Base-by-base conservation (phyloP, 35 echinoderm and acorn worm genomes). In the Diadema setosum region DNA sequence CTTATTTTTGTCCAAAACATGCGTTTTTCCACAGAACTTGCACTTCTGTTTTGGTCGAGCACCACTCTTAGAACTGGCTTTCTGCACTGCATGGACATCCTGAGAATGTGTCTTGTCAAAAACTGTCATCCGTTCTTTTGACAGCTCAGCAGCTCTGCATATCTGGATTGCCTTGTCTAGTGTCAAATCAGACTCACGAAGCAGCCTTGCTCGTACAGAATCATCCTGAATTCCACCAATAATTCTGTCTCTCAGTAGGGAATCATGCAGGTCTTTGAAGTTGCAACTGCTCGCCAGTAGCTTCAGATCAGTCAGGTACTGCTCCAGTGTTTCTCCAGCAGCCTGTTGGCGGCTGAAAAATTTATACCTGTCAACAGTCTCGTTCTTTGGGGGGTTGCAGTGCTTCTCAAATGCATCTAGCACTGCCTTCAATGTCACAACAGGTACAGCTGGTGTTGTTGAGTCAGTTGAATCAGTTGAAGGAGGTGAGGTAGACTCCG, bases 191-290 rank as follows among this genome's bases (percentile, higher is more conserved):
- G 12, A 39, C 58, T 89, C 70, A 58, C 83, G 45, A 5, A 94
- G 45, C 46, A 89, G 80, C 30, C 86, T 23, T 35, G 84, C 80
- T 46, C 91, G 17, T 16, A 94, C 3, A 34, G 5, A 25, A 23
- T 82, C 35, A 33, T 85, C 48, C 35, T 25, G n/a, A 46, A 94
- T 84, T 24, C 80, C 86, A 45, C 80, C 75, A 2, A 84, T 49
- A 6, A 94, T 84, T 43, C 86, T 3, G 57, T 89, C 91, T 39
- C 91, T 15, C 5, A 93, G 61, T 15, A 89, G 45, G 21, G 75
- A 65, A 65, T 85, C 82, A 16, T 32, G 52, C 36, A 90, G 45
- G 15, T 43, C 30, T 2, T 60, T 46, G 40, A 93, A 93, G 16
- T 87, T 52, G 40, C 74, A 93, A 0, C 58, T 50, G 20, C 16